These are phyloP conservation scores for Gulo gulo DNA, from an alignment of 2,113 vertebrate genomes.

Conservation along the genomic window DNA sequence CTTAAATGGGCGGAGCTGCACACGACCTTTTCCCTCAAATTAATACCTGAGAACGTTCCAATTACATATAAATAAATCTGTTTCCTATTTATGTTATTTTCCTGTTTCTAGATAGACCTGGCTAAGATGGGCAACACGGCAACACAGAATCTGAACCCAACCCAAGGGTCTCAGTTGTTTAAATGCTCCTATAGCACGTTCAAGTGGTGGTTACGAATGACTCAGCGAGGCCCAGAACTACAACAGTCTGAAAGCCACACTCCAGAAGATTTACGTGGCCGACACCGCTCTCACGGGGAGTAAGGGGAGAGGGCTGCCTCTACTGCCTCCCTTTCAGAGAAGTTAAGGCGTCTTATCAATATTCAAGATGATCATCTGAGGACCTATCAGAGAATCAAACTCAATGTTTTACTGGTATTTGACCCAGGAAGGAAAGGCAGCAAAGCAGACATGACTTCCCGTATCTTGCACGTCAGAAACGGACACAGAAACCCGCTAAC, in stretches of 20 bases:
- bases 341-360: background rate
- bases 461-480: background rate
- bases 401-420: background rate
- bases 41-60: background rate
- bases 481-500: background rate
- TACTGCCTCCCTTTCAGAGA: background rate
- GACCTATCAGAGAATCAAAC: background rate
- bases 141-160: background rate
- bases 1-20: too few relatives aligned
- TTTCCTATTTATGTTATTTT: background rate
- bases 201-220: background rate
- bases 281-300: background rate
- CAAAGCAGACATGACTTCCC: background rate
- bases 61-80: background rate
- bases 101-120: background rate
- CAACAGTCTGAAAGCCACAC: background rate
- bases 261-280: rapidly evolving
- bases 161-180: background rate
- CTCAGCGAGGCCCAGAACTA: background rate
- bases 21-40: background rate
- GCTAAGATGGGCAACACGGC: background rate
- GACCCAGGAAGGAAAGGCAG: background rate
- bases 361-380: background rate
- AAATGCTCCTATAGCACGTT: background rate
- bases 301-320: background rate